Percentiles rank a stretch among this genome's conserved stretches.
These are phyloP conservation scores for Philonicus albiceps DNA, from an alignment of 2,888 invertebrate species.

Conservation along the genomic window DNA sequence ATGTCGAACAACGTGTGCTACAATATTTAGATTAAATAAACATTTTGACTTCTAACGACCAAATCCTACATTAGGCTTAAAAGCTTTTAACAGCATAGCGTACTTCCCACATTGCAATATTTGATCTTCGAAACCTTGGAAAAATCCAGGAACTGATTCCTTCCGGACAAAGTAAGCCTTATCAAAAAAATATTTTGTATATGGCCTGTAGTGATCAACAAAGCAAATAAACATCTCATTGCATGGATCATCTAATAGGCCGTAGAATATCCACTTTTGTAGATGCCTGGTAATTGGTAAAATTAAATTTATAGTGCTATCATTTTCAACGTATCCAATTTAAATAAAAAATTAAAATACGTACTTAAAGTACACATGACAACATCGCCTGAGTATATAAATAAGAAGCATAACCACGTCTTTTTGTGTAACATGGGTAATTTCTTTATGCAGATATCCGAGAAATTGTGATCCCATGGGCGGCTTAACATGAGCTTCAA, in stretches of 20 bases:
- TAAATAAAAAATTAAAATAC: constrained; percentile 5
- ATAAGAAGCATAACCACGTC: constrained; percentile 57
- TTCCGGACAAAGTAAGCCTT: constrained; percentile 57
- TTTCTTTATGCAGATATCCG: constrained; percentile 58
- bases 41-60: not conserved
- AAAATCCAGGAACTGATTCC: constrained; percentile 71
- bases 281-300: constrained; percentile 61
- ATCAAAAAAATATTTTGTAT: constrained; percentile 61
- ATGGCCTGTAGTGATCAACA: constrained; percentile 54
- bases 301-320: not conserved
- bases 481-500: constrained; percentile 51
- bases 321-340: not conserved
- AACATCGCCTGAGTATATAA: constrained; percentile 58
- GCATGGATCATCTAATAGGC: constrained; percentile 79
- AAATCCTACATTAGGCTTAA: constrained; percentile 71
- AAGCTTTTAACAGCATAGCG: constrained; percentile 73
- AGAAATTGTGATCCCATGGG: constrained; percentile 58
- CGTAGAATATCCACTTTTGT: constrained; percentile 86
- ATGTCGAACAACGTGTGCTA: constrained; percentile 59
- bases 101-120: constrained; percentile 80
- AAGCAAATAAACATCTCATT: constrained; percentile 82
- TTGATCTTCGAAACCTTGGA: constrained; percentile 69
- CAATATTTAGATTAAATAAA: not conserved
- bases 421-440: constrained; percentile 55
- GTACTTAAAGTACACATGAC: constrained; percentile 59